These are phyloP conservation scores for Drosophila nasuta DNA, from an alignment of 1,140 invertebrate genomes.

Conservation along the genomic window DNA sequence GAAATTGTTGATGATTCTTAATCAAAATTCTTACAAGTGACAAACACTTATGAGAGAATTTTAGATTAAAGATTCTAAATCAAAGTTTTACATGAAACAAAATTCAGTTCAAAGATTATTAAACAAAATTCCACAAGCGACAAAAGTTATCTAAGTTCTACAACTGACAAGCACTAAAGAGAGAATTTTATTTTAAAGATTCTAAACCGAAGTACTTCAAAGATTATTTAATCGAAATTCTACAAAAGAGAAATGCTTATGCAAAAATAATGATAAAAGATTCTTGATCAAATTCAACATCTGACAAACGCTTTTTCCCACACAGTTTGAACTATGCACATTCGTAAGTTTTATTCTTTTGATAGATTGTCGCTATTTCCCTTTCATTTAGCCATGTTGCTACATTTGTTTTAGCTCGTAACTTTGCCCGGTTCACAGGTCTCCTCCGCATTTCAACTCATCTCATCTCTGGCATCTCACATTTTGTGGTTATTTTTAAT, in stretches of 20 bases:
- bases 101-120: too few relatives aligned
- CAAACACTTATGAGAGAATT: too few relatives aligned
- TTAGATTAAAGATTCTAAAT: too few relatives aligned
- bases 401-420: conserved; percentile 52
- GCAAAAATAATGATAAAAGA: background rate
- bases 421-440: conserved; percentile 54
- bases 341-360: conserved; percentile 48
- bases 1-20: too few relatives aligned
- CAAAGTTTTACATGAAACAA: too few relatives aligned
- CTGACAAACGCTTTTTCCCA: background rate
- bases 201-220: too few relatives aligned
- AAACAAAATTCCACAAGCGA: too few relatives aligned
- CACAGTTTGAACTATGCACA: conserved; percentile 31
- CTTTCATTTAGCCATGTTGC: conserved; percentile 24
- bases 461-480: conserved; percentile 20
- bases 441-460: conserved; percentile 39
- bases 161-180: background rate
- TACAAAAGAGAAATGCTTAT: too few relatives aligned
- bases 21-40: too few relatives aligned
- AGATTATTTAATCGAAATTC: too few relatives aligned
- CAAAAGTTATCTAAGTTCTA: too few relatives aligned
- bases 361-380: conserved; percentile 57
- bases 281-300: background rate
- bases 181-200: too few relatives aligned
- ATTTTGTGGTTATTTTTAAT: conserved; percentile 78